Base-by-base conservation (phyloP, 2,888 invertebrate species). In the Archaeoteleia sp. region DNA sequence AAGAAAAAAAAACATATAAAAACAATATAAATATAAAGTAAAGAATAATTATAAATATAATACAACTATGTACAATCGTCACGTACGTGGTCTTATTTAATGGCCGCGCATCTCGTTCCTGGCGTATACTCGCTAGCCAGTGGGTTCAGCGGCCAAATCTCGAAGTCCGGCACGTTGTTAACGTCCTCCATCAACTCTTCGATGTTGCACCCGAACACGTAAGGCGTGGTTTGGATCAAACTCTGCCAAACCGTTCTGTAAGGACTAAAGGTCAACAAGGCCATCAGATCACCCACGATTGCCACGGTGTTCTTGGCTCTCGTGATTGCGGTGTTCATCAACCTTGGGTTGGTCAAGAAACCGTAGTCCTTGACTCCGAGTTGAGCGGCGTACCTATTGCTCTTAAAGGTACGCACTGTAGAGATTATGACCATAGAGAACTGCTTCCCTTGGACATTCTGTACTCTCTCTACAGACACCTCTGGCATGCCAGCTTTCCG, bases 361-460 rank as follows among this genome's bases (percentile, higher is more conserved):
- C 94, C 94, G 78, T 92, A 93, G 80, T 94, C 93, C 48, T 91
- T 89, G 1, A 83, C 73, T 57, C 82, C 80, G 60, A 91, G 89
- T 53, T 89, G 88, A 2, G 85, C 77, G 46, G 86, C 77, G 75
- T 86, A 76, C 10, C 87, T 86, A 80, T 93, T 93, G 0, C 93
- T 93, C 49, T 91, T 89, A 14, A 93, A 87, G 3, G 94, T 95
- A 23, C 92, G 86, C 0, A 93, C 92, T 0, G 94, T 94, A 29
- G 93, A 93, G 60, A 95, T 86, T 78, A 95, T 92, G 42, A 95
- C 91, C 0, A 92, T 94, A 5, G 94, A 88, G 81, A 94, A 95
- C 85, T 95, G 94, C 80, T 95, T 95, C 79, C 95, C 95, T 86
- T 95, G 95, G 0, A 94, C 94, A 84, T 95, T 95, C 7, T 93